Evolutionary conservation across 2,888 invertebrate species (phyloP).

Genomic region (Andrena marginata): DNA sequence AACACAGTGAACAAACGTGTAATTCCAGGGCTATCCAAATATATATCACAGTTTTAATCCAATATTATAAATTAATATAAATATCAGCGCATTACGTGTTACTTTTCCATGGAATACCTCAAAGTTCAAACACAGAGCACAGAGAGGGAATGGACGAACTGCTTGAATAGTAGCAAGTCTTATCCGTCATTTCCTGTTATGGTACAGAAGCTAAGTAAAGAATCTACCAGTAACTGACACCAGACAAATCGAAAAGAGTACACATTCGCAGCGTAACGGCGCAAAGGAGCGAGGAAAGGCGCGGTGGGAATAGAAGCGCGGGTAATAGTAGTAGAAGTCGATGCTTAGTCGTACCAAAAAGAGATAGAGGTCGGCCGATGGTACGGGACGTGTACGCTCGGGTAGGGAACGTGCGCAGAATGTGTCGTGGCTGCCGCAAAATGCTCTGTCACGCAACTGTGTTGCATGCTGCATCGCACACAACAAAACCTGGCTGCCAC

Average conservation of each 20-base stretch:
- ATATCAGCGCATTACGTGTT: too few relatives aligned
- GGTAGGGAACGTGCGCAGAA: slow-evolving; percentile 71
- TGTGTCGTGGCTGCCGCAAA: slow-evolving; percentile 73
- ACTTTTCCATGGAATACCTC: too few relatives aligned
- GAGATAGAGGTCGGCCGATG: slow-evolving; percentile 48
- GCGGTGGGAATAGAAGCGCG: slow-evolving; percentile 37
- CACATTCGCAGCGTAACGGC: background rate
- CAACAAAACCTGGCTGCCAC: slow-evolving; percentile 24
- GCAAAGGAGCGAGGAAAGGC: slow-evolving; percentile 33
- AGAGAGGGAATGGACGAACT: too few relatives aligned
- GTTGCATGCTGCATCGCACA: slow-evolving; percentile 47
- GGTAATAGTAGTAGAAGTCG: slow-evolving; percentile 66
- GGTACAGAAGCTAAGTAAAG: background rate
- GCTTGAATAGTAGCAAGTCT: too few relatives aligned
- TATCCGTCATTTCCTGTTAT: background rate
- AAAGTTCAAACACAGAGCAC: too few relatives aligned
- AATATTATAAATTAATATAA: too few relatives aligned
- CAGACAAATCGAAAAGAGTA: slow-evolving; percentile 47
- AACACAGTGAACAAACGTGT: too few relatives aligned
- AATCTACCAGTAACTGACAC: background rate
- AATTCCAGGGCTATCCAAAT: too few relatives aligned
- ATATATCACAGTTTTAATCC: too few relatives aligned
- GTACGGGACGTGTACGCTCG: slow-evolving; percentile 49
- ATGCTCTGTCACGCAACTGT: slow-evolving; percentile 73
- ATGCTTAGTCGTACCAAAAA: slow-evolving; percentile 58